phyloP scores from a whole-genome alignment of 2,113 vertebrate species.

The Salvelinus sp. region DNA sequence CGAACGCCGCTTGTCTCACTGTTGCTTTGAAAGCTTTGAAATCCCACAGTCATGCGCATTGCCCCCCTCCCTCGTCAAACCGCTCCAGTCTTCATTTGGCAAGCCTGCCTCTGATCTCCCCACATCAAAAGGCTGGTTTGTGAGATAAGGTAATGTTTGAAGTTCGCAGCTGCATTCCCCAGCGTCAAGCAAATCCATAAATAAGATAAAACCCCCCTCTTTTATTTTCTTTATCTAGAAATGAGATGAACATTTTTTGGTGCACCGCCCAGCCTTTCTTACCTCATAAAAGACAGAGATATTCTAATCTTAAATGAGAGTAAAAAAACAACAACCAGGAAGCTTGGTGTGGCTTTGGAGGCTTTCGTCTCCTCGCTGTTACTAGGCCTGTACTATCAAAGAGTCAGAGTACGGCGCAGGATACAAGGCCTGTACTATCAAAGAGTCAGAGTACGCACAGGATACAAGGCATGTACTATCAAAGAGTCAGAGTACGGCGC shows the following conservation, averaged over 20 bases:
- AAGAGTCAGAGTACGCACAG: too few relatives aligned
- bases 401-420: too few relatives aligned
- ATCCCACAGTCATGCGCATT: slow-evolving; percentile 77
- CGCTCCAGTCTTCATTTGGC: slow-evolving; percentile 87
- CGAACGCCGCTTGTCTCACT: slow-evolving; percentile 83
- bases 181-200: slow-evolving; percentile 89
- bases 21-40: slow-evolving; percentile 82
- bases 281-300: slow-evolving; percentile 56
- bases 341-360: too few relatives aligned
- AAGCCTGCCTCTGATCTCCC: slow-evolving; percentile 87
- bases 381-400: too few relatives aligned
- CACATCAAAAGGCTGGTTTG: slow-evolving; percentile 92
- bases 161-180: slow-evolving; percentile 86
- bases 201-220: slow-evolving; percentile 80
- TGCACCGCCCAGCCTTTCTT: slow-evolving; percentile 45
- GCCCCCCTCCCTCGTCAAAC: slow-evolving; percentile 13
- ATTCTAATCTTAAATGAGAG: slow-evolving; percentile 44
- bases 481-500: too few relatives aligned
- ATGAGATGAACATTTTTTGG: slow-evolving; percentile 72
- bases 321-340: too few relatives aligned
- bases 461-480: too few relatives aligned
- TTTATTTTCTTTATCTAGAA: slow-evolving; percentile 63
- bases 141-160: slow-evolving; percentile 95
- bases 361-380: too few relatives aligned
- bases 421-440: too few relatives aligned